Percentiles rank a stretch among this genome's conserved stretches.
Evolutionary conservation across 2,797 vertebrate species (phyloP).

Genomic region (Galagoides demidoff): DNA sequence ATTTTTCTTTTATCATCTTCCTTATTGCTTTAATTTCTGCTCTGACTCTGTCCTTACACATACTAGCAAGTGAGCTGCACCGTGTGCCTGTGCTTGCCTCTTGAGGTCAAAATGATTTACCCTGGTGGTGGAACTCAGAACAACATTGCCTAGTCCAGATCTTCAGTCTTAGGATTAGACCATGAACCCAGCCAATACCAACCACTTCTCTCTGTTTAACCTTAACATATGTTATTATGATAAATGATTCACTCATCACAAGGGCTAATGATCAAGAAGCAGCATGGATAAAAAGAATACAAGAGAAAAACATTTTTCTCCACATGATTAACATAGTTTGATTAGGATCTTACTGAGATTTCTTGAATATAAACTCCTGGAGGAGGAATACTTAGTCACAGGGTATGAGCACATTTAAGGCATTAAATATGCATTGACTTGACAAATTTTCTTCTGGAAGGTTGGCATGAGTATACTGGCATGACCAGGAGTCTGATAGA

Average conservation of each 20-base stretch:
- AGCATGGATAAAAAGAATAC: not conserved
- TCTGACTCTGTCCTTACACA: not conserved
- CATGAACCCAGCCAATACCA: not conserved
- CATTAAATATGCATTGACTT: not conserved
- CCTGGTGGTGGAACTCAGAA: not conserved
- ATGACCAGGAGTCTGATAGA: not conserved
- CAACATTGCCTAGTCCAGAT: not conserved
- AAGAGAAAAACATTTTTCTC: not conserved
- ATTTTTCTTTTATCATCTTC: not conserved
- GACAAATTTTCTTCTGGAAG: not conserved
- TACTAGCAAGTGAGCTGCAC: too few relatives aligned
- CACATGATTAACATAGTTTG: not conserved
- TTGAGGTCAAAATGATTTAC: not conserved
- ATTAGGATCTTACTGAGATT: not conserved
- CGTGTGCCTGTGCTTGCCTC: not conserved
- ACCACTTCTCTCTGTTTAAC: not conserved
- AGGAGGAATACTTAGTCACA: not conserved
- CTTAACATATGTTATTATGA: not conserved
- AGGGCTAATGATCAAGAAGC: not conserved
- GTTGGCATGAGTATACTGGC: not conserved
- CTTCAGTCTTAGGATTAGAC: not conserved
- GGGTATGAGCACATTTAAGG: not conserved
- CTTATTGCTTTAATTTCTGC: not conserved
- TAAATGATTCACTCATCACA: not conserved
- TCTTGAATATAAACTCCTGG: not conserved